Conservation (phyloP, 2,888 invertebrate species). For the Macrosoma leucophasiata region DNA sequence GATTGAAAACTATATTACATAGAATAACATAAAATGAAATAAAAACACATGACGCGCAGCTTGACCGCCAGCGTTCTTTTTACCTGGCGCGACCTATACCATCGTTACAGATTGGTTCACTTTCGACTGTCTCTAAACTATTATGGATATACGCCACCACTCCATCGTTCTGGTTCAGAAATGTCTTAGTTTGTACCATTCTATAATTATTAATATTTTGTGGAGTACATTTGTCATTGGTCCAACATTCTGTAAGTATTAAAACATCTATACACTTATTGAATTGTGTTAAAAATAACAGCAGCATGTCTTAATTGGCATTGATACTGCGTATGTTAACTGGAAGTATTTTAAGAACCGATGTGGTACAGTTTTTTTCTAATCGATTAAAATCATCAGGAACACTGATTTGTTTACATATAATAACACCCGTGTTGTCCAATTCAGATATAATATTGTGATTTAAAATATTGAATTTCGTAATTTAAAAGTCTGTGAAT, state of each 20-base stretch:
- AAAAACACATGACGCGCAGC: too few species aligned
- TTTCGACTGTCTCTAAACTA: background rate
- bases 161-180: constrained; percentile 16
- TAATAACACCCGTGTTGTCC: background rate
- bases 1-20: too few species aligned
- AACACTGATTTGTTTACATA: constrained; percentile 1
- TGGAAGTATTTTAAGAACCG: background rate
- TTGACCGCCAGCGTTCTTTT: too few species aligned
- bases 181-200: constrained; percentile 6
- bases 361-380: constrained; percentile 1
- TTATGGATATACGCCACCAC: constrained; percentile 9
- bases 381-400: background rate
- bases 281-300: constrained; percentile 5
- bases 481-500: background rate
- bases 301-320: constrained; percentile 9
- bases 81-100: too few species aligned
- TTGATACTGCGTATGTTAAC: constrained; percentile 17
- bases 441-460: background rate
- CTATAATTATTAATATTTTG: constrained; percentile 10
- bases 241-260: constrained; percentile 17
- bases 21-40: too few species aligned
- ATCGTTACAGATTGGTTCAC: constrained; percentile 7
- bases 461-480: background rate
- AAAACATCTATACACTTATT: constrained; percentile 6
- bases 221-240: background rate